These are phyloP conservation scores for Dreissena rostriformis DNA, from an alignment of 1,140 invertebrate species.

Conservation along the genomic window DNA sequence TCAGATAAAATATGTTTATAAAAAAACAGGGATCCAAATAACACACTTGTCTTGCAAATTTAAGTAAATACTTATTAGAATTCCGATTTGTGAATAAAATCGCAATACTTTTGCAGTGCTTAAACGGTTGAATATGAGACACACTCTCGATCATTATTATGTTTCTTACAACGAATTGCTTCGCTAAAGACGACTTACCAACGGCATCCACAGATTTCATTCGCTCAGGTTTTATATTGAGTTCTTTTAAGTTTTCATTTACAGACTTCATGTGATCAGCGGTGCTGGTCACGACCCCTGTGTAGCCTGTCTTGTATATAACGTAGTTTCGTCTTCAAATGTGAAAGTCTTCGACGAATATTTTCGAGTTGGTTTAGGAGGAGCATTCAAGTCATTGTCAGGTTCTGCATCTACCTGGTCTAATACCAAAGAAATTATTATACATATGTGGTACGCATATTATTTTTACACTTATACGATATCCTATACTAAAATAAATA, in stretches of 20 bases:
- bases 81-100: no score
- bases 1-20: no score
- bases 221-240: conserved; percentile 20
- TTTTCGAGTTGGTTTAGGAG: not conserved
- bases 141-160: not conserved
- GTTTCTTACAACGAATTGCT: no score
- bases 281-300: not conserved
- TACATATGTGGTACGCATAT: no score
- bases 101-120: not conserved
- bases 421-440: not conserved
- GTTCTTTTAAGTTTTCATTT: conserved; percentile 20
- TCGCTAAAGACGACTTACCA: not conserved
- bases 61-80: not conserved
- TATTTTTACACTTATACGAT: not conserved
- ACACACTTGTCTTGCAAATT: not conserved
- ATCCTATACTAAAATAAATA: not conserved
- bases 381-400: not conserved
- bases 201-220: not conserved
- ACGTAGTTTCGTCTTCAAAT: not conserved
- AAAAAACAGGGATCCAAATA: no score
- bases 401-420: not conserved
- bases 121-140: not conserved
- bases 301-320: not conserved
- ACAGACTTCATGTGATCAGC: not conserved
- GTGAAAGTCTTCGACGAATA: not conserved